Evolutionary conservation across 2,113 vertebrate genomes (phyloP).

Genomic region (Motacilla alba): DNA sequence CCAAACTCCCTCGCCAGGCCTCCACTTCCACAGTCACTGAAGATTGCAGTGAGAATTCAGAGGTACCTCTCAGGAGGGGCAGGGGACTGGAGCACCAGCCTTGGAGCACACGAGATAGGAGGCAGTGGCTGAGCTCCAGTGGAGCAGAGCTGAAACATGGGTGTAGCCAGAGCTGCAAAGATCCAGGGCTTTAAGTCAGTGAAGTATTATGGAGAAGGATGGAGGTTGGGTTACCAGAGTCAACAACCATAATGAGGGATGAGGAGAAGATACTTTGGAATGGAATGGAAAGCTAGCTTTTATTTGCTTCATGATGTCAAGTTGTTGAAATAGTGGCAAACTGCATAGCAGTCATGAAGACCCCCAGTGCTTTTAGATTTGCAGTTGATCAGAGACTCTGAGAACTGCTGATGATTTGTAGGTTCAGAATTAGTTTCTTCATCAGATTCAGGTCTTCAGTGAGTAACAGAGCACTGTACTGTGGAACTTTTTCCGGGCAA

Average conservation of each 20-base stretch:
- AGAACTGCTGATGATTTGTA: not conserved
- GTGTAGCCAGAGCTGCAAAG: not conserved
- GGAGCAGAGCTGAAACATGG: not conserved
- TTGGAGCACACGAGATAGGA: not conserved
- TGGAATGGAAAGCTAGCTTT: not conserved
- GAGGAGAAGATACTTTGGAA: not conserved
- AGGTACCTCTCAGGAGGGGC: slow-evolving; percentile 74
- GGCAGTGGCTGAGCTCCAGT: not conserved
- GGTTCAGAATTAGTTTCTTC: not conserved
- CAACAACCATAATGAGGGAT: not conserved
- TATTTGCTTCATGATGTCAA: not conserved
- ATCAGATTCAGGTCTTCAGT: not conserved
- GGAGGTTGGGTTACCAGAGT: not conserved
- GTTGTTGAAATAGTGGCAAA: not conserved
- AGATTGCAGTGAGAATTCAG: slow-evolving; percentile 90
- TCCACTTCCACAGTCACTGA: slow-evolving; percentile 82
- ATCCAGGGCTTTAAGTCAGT: not conserved
- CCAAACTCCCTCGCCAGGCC: slow-evolving; percentile 87
- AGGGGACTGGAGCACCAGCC: not conserved
- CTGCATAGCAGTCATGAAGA: not conserved
- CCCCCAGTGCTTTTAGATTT: not conserved
- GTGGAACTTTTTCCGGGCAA: not conserved
- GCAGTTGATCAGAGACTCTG: not conserved
- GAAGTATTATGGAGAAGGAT: not conserved
- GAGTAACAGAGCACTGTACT: not conserved